Conservation (phyloP, 2,113 vertebrate species). For the Acinonyx jubatus region DNA sequence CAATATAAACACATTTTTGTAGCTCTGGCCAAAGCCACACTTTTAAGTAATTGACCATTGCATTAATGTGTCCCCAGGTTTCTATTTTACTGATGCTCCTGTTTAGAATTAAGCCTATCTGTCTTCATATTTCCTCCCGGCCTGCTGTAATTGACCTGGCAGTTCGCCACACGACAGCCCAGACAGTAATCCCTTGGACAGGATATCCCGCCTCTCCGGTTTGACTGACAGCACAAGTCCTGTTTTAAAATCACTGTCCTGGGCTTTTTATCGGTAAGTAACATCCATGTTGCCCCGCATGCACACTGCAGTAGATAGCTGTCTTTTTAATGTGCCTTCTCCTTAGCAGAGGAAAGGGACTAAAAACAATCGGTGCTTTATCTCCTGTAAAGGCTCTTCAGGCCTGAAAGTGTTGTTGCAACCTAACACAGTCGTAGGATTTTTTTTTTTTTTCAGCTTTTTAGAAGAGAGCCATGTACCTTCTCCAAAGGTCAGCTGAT, state of each 20-base stretch:
- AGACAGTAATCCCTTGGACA: constrained; percentile 80
- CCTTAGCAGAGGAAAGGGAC: constrained; percentile 30
- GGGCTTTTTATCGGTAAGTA: constrained; percentile 86
- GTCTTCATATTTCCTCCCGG: constrained; percentile 85
- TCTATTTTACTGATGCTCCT: constrained; percentile 81
- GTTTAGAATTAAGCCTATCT: constrained; percentile 84
- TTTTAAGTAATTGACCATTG: constrained; percentile 82
- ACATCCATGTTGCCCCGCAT: constrained; percentile 80
- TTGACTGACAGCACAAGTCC: constrained; percentile 84
- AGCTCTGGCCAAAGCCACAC: constrained; percentile 50
- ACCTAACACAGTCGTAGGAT: neutral
- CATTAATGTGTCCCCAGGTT: constrained; percentile 82
- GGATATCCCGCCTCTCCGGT: constrained; percentile 80
- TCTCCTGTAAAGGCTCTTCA: constrained; percentile 35
- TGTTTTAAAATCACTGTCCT: constrained; percentile 78
- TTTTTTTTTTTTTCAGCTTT: neutral
- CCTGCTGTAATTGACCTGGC: constrained; percentile 85
- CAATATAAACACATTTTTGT: constrained; percentile 61
- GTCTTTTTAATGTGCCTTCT: constrained; percentile 69
- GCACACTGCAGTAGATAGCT: constrained; percentile 77
- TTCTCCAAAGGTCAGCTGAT: neutral
- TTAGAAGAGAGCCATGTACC: neutral
- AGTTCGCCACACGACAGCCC: constrained; percentile 69
- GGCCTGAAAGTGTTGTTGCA: neutral
- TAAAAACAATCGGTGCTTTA: constrained; percentile 65